Base-by-base conservation (phyloP, 2,113 vertebrate species). In the Rhynchomys soricoides region DNA sequence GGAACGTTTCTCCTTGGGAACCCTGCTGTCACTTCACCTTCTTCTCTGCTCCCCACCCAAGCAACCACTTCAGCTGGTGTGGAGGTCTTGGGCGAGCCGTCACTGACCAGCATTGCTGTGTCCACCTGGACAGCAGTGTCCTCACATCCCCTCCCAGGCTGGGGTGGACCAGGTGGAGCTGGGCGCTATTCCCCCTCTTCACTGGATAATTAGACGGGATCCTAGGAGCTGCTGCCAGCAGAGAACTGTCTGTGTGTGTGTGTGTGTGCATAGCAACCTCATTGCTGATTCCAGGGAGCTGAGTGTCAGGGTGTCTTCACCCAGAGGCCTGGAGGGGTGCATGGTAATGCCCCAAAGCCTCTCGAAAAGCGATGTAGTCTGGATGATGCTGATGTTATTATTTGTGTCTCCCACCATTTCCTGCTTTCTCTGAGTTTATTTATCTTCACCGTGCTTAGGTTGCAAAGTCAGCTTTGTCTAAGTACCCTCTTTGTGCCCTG, bases 51-150 rank as follows among this genome's bases (percentile, higher is more conserved):
- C 50, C 97, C 99, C 91, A 96, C 99, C 68, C 98, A 98, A 86
- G 97, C 98, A 22, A 96, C 99, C 0, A 88, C 98, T 74, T 95
- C 98, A 50, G 97, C 98, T 93, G 98, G 97, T 77, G 95, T 98
- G 87, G 99, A 99, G 75, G 97, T 96, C 1, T 98, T 98, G 88
- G 97, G 98, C 50, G 99, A 99, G 97, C 86, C 98, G 2, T 78
- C 97, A 78, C 98, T 99, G 34, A 92, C 98, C 78, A 98, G 99
- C 97, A 98, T 98, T 19, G 98, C 99, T 0, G 98, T 98, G 93
- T 97, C 99, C 0, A 97, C 96, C 0, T 99, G 99, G 99, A 98
- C 99, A 0, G 87, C 99, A 6, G 98, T 98, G 93, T 97, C 98
- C 93, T 98, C 99, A 3, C 99, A 99, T 77, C 99, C 99, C 0